Evolutionary conservation across 2,797 vertebrate species (phyloP).

Genomic region (Semaprochilodus insignis): DNA sequence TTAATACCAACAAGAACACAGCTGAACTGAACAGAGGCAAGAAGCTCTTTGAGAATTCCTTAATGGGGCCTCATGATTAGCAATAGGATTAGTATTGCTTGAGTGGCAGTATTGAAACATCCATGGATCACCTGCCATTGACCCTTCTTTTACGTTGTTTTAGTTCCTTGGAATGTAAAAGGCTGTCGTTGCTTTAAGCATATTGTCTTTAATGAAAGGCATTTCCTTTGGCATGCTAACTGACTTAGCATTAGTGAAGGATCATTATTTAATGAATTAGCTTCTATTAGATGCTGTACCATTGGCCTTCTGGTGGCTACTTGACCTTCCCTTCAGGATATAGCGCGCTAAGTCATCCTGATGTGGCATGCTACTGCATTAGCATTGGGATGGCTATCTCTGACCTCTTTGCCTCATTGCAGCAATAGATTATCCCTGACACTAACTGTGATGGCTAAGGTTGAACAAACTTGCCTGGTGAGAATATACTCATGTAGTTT

Average conservation of each 20-base stretch:
- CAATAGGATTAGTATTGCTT: not conserved
- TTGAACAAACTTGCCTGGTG: constrained; percentile 31
- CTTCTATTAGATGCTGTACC: not conserved
- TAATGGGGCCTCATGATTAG: not conserved
- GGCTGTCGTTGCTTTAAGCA: not conserved
- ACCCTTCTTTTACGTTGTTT: not conserved
- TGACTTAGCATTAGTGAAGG: constrained; percentile 35
- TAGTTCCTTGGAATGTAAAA: not conserved
- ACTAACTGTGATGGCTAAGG: constrained; percentile 41
- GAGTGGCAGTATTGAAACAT: not conserved
- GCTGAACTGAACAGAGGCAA: not conserved
- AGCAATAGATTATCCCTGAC: constrained; percentile 41
- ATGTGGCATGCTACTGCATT: constrained; percentile 43
- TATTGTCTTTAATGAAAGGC: constrained; percentile 21
- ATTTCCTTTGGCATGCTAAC: not conserved
- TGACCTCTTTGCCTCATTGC: constrained; percentile 48
- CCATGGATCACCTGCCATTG: not conserved
- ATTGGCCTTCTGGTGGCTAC: constrained; percentile 37
- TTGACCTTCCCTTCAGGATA: constrained; percentile 53
- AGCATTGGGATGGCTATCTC: constrained; percentile 32
- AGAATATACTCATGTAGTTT: not conserved
- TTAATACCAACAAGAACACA: not conserved
- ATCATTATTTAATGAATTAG: constrained; percentile 52
- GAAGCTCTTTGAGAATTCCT: not conserved
- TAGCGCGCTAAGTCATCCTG: constrained; percentile 55